Evolutionary conservation across 2,113 vertebrate genomes (phyloP), one percentile per base, ranked within the genome.

Genomic region (Seriola quinqueradiata): DNA sequence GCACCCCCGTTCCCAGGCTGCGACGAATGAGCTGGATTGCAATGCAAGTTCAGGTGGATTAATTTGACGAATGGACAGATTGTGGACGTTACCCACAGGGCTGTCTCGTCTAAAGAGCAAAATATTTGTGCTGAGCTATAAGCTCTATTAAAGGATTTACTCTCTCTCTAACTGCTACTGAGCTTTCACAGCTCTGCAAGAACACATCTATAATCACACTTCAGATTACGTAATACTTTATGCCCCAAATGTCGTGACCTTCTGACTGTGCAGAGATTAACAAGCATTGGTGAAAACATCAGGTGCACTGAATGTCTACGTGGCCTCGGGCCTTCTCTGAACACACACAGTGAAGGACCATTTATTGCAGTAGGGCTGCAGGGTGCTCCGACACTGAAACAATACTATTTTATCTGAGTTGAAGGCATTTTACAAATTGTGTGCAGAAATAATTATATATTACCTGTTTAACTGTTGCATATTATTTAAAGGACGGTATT

Each of bases 21-120:
- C 23, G 1, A 84, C 79, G 82, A 88, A 88, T 66, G 72, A 82
- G 65, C 57, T 4, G 34, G 60, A 64, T 83, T 89, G 79, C 66
- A 44, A 71, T 48, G 57, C 44, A 7, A 64, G 25, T 36, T 72
- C 64, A n/a, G 5, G 58, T 32, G 82, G 80, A 76, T 83, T 79
- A 65, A 57, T 87, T 68, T 85, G 82, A 87, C 10, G 21, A 76
- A 79, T 70, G 65, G 63, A 83, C 74, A 83, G 71, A 64, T 54
- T 75, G 52, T 68, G 77, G 69, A 69, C 4, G 10, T 71, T 65
- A 68, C 44, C 46, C 66, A 46, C 61, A 38, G 50, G 50, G 59
- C 42, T 48, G 25, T 71, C 70, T 46, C n/a, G 3, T 59, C 23
- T 73, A 67, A 78, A 70, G n/a, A 58, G 36, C 57, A 48, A 63